A percentile compares a stretch with the other conserved stretches of the same genome.
Conservation (phyloP, 2,797 vertebrate species). For the Lepus townsendii region DNA sequence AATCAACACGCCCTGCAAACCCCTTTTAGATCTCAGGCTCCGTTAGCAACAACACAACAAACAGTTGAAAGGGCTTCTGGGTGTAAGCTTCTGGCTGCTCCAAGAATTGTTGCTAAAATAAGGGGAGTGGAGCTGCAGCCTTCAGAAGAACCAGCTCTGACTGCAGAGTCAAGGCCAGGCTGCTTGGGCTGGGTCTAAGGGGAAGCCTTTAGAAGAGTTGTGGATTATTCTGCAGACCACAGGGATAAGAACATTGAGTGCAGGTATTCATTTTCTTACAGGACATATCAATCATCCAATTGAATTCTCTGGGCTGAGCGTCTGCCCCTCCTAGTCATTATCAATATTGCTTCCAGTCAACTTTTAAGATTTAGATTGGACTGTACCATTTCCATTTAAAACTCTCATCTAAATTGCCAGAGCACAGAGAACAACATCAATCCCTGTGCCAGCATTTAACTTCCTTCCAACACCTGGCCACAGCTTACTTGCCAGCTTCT, state of each 20-base stretch:
- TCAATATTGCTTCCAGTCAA: background rate
- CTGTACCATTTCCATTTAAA: constrained; percentile 29
- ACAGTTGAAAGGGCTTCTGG: constrained; percentile 85
- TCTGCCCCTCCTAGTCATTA: background rate
- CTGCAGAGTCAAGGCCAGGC: constrained; percentile 23
- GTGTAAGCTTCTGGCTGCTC: constrained; percentile 69
- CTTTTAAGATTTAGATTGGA: background rate
- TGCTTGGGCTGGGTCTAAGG: background rate
- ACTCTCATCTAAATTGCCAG: background rate
- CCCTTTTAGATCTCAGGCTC: constrained; percentile 87
- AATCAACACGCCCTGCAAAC: constrained; percentile 87
- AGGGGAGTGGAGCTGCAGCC: constrained; percentile 63
- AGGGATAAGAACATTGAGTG: background rate
- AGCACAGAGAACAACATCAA: background rate
- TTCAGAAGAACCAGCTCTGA: constrained; percentile 47
- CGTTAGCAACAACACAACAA: constrained; percentile 91
- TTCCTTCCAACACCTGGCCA: background rate
- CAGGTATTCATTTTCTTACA: background rate
- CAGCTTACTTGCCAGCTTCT: background rate
- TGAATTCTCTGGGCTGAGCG: background rate
- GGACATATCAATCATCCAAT: rapidly evolving
- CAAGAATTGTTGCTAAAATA: constrained; percentile 76
- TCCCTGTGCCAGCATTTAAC: background rate
- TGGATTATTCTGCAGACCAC: background rate
- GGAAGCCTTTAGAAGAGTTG: constrained; percentile 17